These are phyloP conservation scores for Leucophenga montana DNA, from an alignment of 2,888 invertebrate species.

Conservation along the genomic window DNA sequence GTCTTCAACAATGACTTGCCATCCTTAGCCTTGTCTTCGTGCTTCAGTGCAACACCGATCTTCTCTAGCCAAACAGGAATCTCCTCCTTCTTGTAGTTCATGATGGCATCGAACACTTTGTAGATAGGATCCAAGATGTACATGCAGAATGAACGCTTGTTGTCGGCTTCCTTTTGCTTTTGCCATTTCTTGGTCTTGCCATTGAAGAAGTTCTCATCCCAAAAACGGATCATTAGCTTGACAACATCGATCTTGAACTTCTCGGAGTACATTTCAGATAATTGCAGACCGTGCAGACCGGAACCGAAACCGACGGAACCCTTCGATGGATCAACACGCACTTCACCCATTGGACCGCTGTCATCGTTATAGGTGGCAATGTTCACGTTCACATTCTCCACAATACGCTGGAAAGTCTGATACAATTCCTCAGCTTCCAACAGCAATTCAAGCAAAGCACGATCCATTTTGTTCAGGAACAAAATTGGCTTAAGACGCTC, in stretches of 20 bases:
- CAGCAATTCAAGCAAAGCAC: slow-evolving; percentile 97
- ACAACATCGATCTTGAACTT: slow-evolving; percentile 98
- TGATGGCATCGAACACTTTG: slow-evolving; percentile 87
- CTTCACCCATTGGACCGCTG: slow-evolving; percentile 98
- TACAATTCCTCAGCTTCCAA: slow-evolving; percentile 96
- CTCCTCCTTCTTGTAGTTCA: slow-evolving; percentile 97
- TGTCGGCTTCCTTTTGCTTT: slow-evolving; percentile 90
- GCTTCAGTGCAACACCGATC: slow-evolving; percentile 91
- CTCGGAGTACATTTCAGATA: slow-evolving; percentile 98
- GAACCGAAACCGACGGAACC: slow-evolving; percentile 99
- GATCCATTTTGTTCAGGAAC: slow-evolving; percentile 99
- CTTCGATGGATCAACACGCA: slow-evolving; percentile 97
- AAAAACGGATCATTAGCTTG: slow-evolving; percentile 96
- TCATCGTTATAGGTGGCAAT: slow-evolving; percentile 99
- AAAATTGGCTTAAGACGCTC: slow-evolving; percentile 99
- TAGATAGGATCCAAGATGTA: slow-evolving; percentile 99
- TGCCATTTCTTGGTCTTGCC: slow-evolving; percentile 98
- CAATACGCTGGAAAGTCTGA: slow-evolving; percentile 99
- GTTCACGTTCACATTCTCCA: slow-evolving; percentile 99
- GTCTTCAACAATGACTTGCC: slow-evolving; percentile 97
- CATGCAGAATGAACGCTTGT: slow-evolving; percentile 98
- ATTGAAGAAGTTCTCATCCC: slow-evolving; percentile 99
- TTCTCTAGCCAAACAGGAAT: slow-evolving; percentile 90
- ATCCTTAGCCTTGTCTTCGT: slow-evolving; percentile 96
- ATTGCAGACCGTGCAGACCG: slow-evolving; percentile 98